These are phyloP conservation scores for Sanderia malayensis DNA, from an alignment of 30 jellyfish, hydroid and myxozoan genomes.

Conservation along the genomic window DNA sequence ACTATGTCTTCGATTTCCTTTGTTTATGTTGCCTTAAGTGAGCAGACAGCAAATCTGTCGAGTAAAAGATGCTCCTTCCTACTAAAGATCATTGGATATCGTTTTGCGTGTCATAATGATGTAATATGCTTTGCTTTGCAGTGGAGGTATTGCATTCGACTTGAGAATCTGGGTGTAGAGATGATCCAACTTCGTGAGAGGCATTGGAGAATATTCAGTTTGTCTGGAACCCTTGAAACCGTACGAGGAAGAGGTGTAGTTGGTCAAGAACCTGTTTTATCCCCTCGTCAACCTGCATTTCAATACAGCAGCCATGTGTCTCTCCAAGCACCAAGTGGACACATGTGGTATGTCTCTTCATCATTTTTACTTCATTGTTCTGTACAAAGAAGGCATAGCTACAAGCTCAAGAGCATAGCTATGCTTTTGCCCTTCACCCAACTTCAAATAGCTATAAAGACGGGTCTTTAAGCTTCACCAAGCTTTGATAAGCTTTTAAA, in stretches of 20 bases:
- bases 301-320: conserved; percentile 98
- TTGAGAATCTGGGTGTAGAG: conserved; percentile 84
- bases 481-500: too few species aligned
- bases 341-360: conserved; percentile 97
- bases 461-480: too few species aligned
- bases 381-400: too few species aligned
- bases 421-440: too few species aligned
- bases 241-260: conserved; percentile 97
- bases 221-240: conserved; percentile 93
- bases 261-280: conserved; percentile 94
- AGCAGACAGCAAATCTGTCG: too few species aligned
- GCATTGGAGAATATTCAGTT: conserved; percentile 90
- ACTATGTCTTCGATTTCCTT: too few species aligned
- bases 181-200: conserved; percentile 88
- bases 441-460: too few species aligned
- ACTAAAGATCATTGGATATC: background rate
- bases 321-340: conserved; percentile 96
- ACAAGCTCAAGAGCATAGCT: too few species aligned
- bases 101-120: background rate
- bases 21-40: too few species aligned
- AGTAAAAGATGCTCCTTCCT: too few species aligned
- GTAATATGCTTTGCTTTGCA: conserved; percentile 12
- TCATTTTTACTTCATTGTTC: too few species aligned
- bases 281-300: conserved; percentile 92
- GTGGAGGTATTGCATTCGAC: conserved; percentile 93